Conservation (phyloP, 2,797 vertebrate species). For the Mus minutoides region DNA sequence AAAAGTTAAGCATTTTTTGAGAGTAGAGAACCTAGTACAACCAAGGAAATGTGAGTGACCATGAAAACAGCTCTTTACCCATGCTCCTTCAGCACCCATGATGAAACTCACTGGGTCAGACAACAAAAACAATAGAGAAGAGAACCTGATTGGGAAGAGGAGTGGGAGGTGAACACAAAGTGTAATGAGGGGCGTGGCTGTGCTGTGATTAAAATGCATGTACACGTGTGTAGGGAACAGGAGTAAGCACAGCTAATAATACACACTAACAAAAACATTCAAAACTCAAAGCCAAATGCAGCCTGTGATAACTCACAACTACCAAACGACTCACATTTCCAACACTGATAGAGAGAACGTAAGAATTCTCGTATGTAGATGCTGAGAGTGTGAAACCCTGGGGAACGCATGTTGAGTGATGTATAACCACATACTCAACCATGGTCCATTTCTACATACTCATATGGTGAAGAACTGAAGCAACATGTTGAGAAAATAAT, state of each 20-base stretch:
- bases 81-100: background rate
- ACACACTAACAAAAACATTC: background rate
- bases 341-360: background rate
- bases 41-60: background rate
- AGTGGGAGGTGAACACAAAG: background rate
- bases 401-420: background rate
- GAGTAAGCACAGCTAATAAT: background rate
- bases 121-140: background rate
- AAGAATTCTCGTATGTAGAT: background rate
- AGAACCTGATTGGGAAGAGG: no score
- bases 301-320: background rate
- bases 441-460: conserved; percentile 8
- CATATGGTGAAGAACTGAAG: background rate
- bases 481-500: background rate
- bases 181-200: no score
- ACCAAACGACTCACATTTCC: conserved; percentile 51
- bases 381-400: conserved; percentile 28
- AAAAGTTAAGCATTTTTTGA: background rate
- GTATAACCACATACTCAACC: conserved; percentile 1
- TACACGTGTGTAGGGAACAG: background rate
- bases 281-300: background rate
- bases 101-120: background rate
- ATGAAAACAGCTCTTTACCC: no score
- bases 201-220: background rate
- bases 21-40: background rate